These are phyloP conservation scores for Bombyx mandarina DNA, from an alignment of 1,140 invertebrate genomes.

Conservation along the genomic window DNA sequence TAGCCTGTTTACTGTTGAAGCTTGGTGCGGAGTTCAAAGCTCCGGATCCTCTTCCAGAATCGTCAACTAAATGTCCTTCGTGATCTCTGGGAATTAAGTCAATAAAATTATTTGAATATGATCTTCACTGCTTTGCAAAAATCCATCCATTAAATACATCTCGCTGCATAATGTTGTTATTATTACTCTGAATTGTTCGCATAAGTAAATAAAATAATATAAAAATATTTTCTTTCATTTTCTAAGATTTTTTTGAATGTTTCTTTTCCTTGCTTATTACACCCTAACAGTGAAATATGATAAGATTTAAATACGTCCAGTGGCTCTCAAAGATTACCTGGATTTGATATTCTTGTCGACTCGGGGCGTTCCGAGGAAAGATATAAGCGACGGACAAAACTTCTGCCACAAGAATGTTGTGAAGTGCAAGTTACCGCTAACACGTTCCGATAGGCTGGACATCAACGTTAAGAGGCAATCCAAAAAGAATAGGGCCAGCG, in stretches of 20 bases:
- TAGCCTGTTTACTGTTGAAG: slow-evolving; percentile 84
- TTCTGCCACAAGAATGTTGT: slow-evolving; percentile 92
- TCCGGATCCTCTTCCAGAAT: slow-evolving; percentile 79
- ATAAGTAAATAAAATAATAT: too few species aligned
- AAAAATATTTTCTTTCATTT: too few species aligned
- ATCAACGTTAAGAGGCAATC: slow-evolving; percentile 90
- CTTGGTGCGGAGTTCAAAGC: slow-evolving; percentile 80
- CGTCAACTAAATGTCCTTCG: slow-evolving; percentile 73
- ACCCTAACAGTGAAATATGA: too few species aligned
- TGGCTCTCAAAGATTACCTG: slow-evolving; percentile 34
- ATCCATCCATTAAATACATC: too few species aligned
- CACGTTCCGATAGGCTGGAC: slow-evolving; percentile 84
- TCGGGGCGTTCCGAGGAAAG: slow-evolving; percentile 81
- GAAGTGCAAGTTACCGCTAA: slow-evolving; percentile 86
- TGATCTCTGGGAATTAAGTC: slow-evolving; percentile 41
- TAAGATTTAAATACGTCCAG: too few species aligned
- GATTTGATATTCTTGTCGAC: slow-evolving; percentile 81
- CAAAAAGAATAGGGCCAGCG: slow-evolving; percentile 81
- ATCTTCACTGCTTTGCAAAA: too few species aligned
- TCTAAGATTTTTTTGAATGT: too few species aligned
- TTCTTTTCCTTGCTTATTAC: too few species aligned
- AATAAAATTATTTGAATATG: too few species aligned
- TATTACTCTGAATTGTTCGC: too few species aligned
- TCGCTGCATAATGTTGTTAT: too few species aligned
- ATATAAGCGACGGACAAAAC: slow-evolving; percentile 89